A percentile compares a stretch with the other conserved stretches of the same genome.
Evolutionary conservation across 1,140 invertebrate species (phyloP).

Genomic region (Phthorimaea operculella): DNA sequence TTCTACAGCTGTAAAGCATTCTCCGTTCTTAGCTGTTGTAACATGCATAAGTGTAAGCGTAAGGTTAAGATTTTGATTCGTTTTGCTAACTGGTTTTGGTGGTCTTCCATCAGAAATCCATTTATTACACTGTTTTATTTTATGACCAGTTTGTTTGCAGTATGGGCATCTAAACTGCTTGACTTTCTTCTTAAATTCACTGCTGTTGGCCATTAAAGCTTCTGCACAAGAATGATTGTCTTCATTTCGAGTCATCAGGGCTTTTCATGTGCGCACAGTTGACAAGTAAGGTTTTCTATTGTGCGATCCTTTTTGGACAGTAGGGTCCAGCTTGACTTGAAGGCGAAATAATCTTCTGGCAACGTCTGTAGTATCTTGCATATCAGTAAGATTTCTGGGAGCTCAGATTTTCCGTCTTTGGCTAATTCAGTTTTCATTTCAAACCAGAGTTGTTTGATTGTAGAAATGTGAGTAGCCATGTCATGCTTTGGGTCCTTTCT

Average conservation of each 20-base stretch:
- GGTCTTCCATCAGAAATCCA: conserved; percentile 14
- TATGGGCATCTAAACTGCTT: background rate
- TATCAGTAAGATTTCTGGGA: conserved; percentile 18
- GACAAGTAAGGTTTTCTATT: conserved; percentile 14
- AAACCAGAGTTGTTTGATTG: conserved; percentile 13
- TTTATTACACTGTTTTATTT: conserved; percentile 10
- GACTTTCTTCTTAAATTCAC: conserved; percentile 2
- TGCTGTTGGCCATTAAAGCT: background rate
- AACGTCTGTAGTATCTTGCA: conserved; percentile 16
- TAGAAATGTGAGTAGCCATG: conserved; percentile 15
- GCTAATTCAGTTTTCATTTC: conserved; percentile 7
- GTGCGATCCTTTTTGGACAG: conserved; percentile 11
- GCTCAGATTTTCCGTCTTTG: conserved; percentile 7
- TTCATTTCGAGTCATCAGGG: conserved; percentile 3
- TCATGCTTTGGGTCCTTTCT: conserved; percentile 12
- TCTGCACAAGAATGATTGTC: background rate
- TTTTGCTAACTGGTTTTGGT: background rate
- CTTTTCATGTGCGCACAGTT: conserved; percentile 16
- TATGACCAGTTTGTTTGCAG: background rate
- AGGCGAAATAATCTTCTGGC: conserved; percentile 12
- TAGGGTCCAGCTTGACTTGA: conserved; percentile 18
- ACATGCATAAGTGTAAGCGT: background rate
- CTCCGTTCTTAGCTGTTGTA: background rate
- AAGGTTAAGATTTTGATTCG: background rate
- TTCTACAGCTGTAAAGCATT: background rate